Percentiles rank a stretch among this genome's conserved stretches.
Conservation (phyloP, 2,113 vertebrate species). For the Columba livia region DNA sequence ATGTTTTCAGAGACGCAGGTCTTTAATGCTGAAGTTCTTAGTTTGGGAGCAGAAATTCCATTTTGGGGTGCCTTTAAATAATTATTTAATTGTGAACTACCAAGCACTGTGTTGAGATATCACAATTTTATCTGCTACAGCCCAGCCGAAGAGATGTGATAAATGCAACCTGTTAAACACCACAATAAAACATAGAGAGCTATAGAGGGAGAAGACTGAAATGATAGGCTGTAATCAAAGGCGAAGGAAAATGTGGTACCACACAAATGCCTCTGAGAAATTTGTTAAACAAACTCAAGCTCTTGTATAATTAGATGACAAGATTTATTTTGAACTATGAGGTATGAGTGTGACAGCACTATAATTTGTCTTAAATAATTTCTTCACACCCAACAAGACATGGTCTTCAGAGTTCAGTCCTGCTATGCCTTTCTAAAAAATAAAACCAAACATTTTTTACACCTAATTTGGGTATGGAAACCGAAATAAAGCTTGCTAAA, state of each 20-base stretch:
- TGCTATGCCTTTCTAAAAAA: conserved; percentile 41
- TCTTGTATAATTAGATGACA: conserved; percentile 76
- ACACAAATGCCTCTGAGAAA: conserved; percentile 52
- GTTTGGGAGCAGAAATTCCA: background rate
- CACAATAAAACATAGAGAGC: background rate
- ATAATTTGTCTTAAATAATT: conserved; percentile 76
- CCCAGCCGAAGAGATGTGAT: conserved; percentile 43
- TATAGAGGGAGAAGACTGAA: background rate
- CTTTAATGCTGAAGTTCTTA: background rate
- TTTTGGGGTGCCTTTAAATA: conserved; percentile 19
- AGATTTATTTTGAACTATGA: conserved; percentile 74
- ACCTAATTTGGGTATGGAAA: conserved; percentile 56
- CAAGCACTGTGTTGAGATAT: conserved; percentile 13
- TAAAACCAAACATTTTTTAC: conserved; percentile 41
- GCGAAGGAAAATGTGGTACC: background rate
- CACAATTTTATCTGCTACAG: background rate
- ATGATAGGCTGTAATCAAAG: conserved; percentile 55
- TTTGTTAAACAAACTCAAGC: conserved; percentile 72
- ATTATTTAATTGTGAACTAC: conserved; percentile 46
- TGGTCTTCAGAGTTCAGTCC: conserved; percentile 54
- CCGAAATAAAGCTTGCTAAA: conserved; percentile 44
- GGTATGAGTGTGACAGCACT: conserved; percentile 69
- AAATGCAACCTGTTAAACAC: conserved; percentile 36
- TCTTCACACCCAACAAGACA: conserved; percentile 61
- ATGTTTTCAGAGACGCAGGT: background rate